These are phyloP conservation scores for Zaprionus nigranus DNA, from an alignment of 1,140 invertebrate genomes.

Conservation along the genomic window DNA sequence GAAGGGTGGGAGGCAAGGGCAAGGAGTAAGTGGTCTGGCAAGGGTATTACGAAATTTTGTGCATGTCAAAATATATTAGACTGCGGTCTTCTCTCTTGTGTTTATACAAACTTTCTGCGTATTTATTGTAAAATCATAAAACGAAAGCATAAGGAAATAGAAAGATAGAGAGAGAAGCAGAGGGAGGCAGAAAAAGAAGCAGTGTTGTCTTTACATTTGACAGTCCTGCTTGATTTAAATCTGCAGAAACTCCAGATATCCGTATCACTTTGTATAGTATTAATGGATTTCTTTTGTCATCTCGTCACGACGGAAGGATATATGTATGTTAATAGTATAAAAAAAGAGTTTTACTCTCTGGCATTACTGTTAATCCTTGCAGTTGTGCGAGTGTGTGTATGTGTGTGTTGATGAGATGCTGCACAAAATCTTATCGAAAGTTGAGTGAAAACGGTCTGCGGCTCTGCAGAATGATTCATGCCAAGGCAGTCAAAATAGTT, in stretches of 20 bases:
- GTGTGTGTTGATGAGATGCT: not conserved
- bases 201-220: not conserved
- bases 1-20: conserved; percentile 1
- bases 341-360: not conserved
- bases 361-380: conserved; percentile 8
- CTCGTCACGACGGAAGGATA: too few relatives aligned
- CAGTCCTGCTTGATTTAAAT: not conserved
- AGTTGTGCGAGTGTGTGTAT: not conserved
- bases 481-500: conserved; percentile 8
- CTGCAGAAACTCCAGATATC: not conserved
- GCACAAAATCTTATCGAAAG: not conserved
- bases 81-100: not conserved
- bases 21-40: not conserved
- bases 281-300: not conserved
- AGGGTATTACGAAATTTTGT: conserved; percentile 26
- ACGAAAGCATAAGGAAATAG: not conserved
- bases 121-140: conserved; percentile 2
- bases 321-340: not conserved
- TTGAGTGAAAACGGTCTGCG: not conserved
- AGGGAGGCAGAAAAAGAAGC: not conserved
- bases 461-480: not conserved
- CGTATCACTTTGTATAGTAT: not conserved
- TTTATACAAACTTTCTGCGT: not conserved
- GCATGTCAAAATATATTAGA: conserved; percentile 31
- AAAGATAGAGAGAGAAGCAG: not conserved